Conservation (phyloP, 2,113 vertebrate species). For the Lasiurus borealis region DNA sequence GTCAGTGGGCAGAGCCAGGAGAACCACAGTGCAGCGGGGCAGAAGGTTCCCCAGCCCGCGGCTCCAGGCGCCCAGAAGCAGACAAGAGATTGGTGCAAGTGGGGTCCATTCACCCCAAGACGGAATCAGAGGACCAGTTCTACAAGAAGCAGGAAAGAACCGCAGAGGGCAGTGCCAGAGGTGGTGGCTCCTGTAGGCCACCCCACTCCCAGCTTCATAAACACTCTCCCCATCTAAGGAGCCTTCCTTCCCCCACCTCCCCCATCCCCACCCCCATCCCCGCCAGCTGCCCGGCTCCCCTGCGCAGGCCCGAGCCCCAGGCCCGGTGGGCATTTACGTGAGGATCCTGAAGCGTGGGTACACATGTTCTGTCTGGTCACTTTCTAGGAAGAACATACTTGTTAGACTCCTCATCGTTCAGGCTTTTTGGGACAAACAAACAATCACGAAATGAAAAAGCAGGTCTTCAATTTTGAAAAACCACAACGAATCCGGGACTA, state of each 20-base stretch:
- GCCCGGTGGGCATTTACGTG: background rate
- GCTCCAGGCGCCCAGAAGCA: background rate
- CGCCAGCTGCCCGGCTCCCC: background rate
- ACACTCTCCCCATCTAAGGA: background rate
- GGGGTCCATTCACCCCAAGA: background rate
- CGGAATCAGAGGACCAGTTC: background rate
- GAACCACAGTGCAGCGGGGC: background rate
- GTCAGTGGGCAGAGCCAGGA: background rate
- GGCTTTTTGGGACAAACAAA: background rate
- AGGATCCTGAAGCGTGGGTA: background rate
- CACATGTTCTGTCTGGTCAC: background rate
- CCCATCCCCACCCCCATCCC: background rate
- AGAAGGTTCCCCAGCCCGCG: background rate
- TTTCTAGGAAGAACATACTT: background rate
- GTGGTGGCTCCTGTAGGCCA: background rate
- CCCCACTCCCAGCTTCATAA: background rate
- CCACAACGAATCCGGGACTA: background rate
- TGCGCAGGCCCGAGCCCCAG: background rate
- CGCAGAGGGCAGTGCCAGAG: background rate
- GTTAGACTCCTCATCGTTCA: background rate
- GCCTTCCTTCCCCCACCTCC: background rate
- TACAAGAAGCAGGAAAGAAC: background rate
- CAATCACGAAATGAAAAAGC: background rate
- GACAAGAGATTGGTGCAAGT: background rate
- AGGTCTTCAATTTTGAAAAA: slow-evolving; percentile 22